A percentile compares a stretch with the other conserved stretches of the same genome.
phyloP scores from a whole-genome alignment of 2,797 vertebrate genomes.

The Phoebastria nigripes region DNA sequence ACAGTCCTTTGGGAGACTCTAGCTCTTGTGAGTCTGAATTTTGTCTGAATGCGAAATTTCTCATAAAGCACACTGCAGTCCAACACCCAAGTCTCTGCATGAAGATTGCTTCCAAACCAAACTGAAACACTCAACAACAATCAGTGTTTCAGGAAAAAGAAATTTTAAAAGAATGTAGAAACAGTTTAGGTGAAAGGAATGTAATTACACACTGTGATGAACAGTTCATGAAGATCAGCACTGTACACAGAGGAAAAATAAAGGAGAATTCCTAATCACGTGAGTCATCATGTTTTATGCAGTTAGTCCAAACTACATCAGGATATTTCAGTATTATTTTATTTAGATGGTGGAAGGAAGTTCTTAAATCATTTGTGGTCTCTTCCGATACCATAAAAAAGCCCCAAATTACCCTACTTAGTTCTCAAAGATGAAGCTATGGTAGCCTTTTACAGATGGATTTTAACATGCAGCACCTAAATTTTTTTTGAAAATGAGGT shows the following conservation, averaged over 20 bases:
- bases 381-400: constrained; percentile 3
- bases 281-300: constrained; percentile 3
- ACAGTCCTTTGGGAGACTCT: background rate
- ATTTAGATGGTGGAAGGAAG: background rate
- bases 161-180: background rate
- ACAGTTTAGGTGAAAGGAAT: constrained; percentile 11
- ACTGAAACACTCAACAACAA: background rate
- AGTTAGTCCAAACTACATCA: constrained; percentile 6
- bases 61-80: background rate
- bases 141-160: background rate
- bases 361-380: background rate
- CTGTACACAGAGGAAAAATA: background rate
- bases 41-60: background rate
- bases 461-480: background rate
- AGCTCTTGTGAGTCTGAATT: background rate
- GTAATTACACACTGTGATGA: background rate
- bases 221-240: background rate
- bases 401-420: background rate
- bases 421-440: background rate
- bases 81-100: background rate
- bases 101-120: background rate
- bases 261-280: background rate
- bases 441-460: background rate
- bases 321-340: constrained; percentile 25
- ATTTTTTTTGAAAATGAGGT: background rate